Evolutionary conservation across 1,140 invertebrate genomes (phyloP).

Genomic region (Aphis craccivora): DNA sequence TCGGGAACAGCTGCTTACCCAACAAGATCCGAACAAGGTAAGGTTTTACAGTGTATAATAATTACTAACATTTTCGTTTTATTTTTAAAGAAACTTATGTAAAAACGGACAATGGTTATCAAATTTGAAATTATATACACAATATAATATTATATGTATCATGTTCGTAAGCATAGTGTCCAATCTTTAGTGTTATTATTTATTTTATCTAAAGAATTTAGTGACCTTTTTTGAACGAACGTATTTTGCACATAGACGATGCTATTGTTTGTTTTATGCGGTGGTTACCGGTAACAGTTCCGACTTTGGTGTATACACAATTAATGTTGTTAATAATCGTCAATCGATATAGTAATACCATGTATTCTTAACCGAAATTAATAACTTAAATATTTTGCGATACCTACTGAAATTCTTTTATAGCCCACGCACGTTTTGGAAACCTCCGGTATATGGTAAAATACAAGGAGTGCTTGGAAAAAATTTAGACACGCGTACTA

Average conservation of each 20-base stretch:
- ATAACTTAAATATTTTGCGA: background rate
- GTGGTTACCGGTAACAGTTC: background rate
- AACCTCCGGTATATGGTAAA: background rate
- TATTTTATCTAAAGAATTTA: background rate
- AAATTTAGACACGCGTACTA: background rate
- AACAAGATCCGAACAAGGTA: constrained; percentile 65
- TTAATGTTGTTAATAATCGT: background rate
- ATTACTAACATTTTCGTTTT: background rate
- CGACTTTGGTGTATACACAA: background rate
- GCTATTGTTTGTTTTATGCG: background rate
- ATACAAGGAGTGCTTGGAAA: background rate
- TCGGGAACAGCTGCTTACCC: constrained; percentile 76
- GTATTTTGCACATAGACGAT: background rate
- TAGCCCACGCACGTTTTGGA: background rate
- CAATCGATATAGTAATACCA: background rate
- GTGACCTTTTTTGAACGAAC: background rate
- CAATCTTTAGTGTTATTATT: background rate
- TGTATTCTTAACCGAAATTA: background rate
- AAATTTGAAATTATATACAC: background rate
- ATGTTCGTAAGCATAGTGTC: background rate
- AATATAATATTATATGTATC: background rate
- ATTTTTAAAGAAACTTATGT: no score
- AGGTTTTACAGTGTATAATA: background rate
- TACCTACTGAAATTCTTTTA: background rate
- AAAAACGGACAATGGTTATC: background rate